Evolutionary conservation across 1,140 invertebrate genomes (phyloP), one percentile per base, ranked within the genome.

Genomic region (Halyomorpha halys): DNA sequence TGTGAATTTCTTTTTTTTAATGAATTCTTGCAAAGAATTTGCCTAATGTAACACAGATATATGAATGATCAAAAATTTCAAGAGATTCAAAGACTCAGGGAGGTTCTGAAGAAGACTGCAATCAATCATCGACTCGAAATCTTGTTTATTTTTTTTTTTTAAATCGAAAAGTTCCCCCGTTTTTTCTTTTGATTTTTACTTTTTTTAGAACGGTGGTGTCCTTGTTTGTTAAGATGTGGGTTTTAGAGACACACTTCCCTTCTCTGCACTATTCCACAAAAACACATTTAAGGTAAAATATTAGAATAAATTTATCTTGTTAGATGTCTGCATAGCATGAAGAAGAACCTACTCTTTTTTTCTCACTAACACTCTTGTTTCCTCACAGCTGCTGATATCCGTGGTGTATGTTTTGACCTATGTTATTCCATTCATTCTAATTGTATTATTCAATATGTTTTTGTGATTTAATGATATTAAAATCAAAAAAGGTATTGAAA

Each of bases 181-280:
- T 59, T 62, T 34, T 66, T 53, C 49, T 63, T 67, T 64, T 61
- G 44, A 34, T 61, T 44, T 53, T 53, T 64, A 45, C 39, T 66
- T 64, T 60, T 63, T 67, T 67, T 63, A 67, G 56, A 67, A 21
- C 47, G 63, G 25, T 66, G 60, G 54, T 62, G 59, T 44, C 63
- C 68, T 51, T 68, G 63, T 61, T 67, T 63, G 54, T 63, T 68
- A 56, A 66, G 63, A 62, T 64, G 61, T 60, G 63, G 61, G 51
- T 66, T 65, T 61, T 69, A 60, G 56, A 63, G 34, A 54, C 15
- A 56, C 53, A 56, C 53, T 25, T 23, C 53, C 53, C 53, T 56
- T 56, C 53, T 56, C 53, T 56, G 53, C 53, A 56, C 53, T 56
- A 56, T 56, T 56, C 53, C 53, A 56, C 53, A 56, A 11, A 56